Conservation (phyloP, 1,140 invertebrate species). For the Bombus terrestris region DNA sequence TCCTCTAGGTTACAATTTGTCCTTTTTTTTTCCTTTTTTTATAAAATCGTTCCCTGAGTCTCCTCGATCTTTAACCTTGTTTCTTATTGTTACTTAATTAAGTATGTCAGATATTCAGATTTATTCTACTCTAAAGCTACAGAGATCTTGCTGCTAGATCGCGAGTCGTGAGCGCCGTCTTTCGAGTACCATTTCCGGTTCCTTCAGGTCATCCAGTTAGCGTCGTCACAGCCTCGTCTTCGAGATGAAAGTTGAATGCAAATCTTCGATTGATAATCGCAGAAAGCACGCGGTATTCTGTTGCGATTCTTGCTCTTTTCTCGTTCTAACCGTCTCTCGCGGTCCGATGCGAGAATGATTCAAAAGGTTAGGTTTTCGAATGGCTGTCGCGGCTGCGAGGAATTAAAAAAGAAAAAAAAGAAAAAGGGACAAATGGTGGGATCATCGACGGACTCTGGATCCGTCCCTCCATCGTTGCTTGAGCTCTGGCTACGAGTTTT, state of each 20-base stretch:
- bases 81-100: neutral
- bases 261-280: conserved; percentile 31
- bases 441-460: conserved; percentile 18
- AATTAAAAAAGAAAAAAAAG: conserved; percentile 8
- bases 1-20: neutral
- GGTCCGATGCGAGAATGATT: neutral
- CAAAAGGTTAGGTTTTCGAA: conserved; percentile 31
- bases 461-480: conserved; percentile 44
- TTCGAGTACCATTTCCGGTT: neutral
- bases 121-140: neutral
- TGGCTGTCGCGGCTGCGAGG: conserved; percentile 29
- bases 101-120: neutral
- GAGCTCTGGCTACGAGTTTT: conserved; percentile 69
- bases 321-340: conserved; percentile 11
- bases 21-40: neutral
- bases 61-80: neutral
- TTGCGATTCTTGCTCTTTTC: neutral
- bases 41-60: neutral
- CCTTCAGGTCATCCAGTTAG: neutral
- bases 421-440: conserved; percentile 37
- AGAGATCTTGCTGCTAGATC: neutral
- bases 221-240: conserved; percentile 3
- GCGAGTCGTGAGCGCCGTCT: neutral
- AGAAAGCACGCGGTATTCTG: conserved; percentile 36
- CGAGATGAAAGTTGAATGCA: neutral